Conservation (phyloP, 2,888 invertebrate genomes). For the Alitta virens region DNA sequence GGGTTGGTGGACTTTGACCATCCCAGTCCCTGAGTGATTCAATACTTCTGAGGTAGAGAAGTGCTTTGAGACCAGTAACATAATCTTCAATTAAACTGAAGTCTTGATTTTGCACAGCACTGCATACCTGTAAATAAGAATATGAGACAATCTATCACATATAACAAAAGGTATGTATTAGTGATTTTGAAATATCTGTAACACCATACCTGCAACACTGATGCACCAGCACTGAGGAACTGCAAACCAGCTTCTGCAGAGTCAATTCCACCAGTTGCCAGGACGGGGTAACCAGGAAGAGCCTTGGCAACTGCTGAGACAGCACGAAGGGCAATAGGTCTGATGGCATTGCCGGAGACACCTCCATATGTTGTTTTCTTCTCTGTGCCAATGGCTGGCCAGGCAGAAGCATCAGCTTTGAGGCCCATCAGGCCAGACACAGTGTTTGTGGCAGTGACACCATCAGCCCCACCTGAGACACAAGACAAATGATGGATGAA, state of each 20-base stretch:
- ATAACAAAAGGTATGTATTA: too few relatives aligned
- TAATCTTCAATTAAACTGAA: conserved; percentile 96
- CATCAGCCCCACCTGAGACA: conserved; percentile 90
- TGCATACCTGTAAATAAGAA: conserved; percentile 74
- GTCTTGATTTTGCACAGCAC: conserved; percentile 97
- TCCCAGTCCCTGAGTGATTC: conserved; percentile 69
- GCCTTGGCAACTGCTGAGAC: conserved; percentile 81
- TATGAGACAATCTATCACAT: too few relatives aligned
- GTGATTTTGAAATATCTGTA: too few relatives aligned
- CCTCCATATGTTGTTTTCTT: conserved; percentile 91
- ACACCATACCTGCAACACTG: conserved; percentile 75
- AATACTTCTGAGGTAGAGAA: conserved; percentile 73
- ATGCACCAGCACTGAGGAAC: conserved; percentile 89
- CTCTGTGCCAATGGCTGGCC: conserved; percentile 83
- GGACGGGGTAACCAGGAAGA: conserved; percentile 84
- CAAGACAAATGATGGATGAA: too few relatives aligned
- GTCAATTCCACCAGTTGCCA: conserved; percentile 96
- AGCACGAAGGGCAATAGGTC: conserved; percentile 89
- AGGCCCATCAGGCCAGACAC: conserved; percentile 92
- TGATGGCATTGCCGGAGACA: conserved; percentile 88
- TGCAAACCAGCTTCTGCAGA: conserved; percentile 94
- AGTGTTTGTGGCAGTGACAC: conserved; percentile 97
- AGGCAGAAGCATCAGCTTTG: conserved; percentile 76
- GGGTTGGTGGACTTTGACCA: conserved; percentile 89
- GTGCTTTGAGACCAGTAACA: conserved; percentile 79